Conservation (phyloP, 2,113 vertebrate genomes). For the Hemiprocne comata region DNA sequence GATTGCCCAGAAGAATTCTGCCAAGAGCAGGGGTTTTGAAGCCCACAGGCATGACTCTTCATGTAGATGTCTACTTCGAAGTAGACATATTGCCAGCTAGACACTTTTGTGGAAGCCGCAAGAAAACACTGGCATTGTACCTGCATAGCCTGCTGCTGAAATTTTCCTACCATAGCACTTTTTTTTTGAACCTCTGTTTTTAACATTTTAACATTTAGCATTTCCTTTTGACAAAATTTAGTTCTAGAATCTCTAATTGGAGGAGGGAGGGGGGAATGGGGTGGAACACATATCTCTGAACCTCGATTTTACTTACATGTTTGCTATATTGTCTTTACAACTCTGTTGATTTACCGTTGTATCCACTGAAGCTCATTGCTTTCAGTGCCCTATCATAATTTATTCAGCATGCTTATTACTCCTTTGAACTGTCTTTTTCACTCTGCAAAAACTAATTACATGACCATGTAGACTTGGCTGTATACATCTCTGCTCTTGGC, state of each 20-base stretch:
- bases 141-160: background rate
- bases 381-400: background rate
- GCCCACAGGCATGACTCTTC: background rate
- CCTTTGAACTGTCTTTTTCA: background rate
- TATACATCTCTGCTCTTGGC: background rate
- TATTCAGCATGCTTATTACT: background rate
- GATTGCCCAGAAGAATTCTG: background rate
- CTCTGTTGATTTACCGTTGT: background rate
- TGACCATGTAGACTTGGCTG: background rate
- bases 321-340: background rate
- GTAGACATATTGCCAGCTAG: background rate
- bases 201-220: background rate
- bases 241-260: background rate
- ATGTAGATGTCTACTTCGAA: background rate
- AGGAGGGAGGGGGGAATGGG: fast-evolving
- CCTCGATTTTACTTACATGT: background rate
- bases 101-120: background rate
- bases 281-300: background rate
- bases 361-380: background rate
- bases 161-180: background rate
- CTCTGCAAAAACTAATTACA: background rate
- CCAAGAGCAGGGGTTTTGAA: background rate
- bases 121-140: background rate
- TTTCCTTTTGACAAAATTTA: background rate
- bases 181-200: background rate